Evolutionary conservation across 2,797 vertebrate species (phyloP).

Genomic region (Pseudomugil tenellus): DNA sequence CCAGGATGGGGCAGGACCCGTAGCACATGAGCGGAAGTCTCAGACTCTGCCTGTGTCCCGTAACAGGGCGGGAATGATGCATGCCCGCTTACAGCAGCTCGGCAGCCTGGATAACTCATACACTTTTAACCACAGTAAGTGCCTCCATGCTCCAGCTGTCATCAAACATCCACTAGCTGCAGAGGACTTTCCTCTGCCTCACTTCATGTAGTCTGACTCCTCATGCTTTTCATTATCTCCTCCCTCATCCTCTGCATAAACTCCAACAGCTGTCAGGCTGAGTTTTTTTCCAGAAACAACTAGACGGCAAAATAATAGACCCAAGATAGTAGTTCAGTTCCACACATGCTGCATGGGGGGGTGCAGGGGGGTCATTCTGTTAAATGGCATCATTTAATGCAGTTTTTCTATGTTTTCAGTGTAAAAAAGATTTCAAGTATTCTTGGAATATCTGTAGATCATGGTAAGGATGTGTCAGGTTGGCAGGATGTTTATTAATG

Average conservation of each 20-base stretch:
- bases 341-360: slow-evolving; percentile 5
- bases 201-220: slow-evolving; percentile 39
- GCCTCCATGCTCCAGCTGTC: slow-evolving; percentile 38
- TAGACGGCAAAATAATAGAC: not conserved
- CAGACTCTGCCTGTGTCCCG: slow-evolving; percentile 99
- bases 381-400: slow-evolving; percentile 80
- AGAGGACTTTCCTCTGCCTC: slow-evolving; percentile 26
- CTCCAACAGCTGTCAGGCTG: slow-evolving; percentile 23
- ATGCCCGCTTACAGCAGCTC: slow-evolving; percentile 99
- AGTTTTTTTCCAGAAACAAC: slow-evolving; percentile 10
- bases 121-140: slow-evolving; percentile 99
- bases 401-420: slow-evolving; percentile 98
- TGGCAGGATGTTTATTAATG: slow-evolving; percentile 75
- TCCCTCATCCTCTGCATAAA: slow-evolving; percentile 34
- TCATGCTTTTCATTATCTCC: slow-evolving; percentile 50
- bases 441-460: slow-evolving; percentile 99
- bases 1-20: slow-evolving; percentile 97
- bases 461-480: slow-evolving; percentile 96
- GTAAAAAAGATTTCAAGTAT: slow-evolving; percentile 99
- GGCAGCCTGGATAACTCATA: slow-evolving; percentile 99
- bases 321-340: slow-evolving; percentile 8
- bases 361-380: slow-evolving; percentile 44
- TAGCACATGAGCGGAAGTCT: slow-evolving; percentile 99
- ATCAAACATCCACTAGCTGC: slow-evolving; percentile 55
- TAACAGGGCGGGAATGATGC: slow-evolving; percentile 99